These are phyloP conservation scores for Ephydatia muelleri DNA, from an alignment of 37 sponge, comb jelly and placozoan species.

Conservation along the genomic window DNA sequence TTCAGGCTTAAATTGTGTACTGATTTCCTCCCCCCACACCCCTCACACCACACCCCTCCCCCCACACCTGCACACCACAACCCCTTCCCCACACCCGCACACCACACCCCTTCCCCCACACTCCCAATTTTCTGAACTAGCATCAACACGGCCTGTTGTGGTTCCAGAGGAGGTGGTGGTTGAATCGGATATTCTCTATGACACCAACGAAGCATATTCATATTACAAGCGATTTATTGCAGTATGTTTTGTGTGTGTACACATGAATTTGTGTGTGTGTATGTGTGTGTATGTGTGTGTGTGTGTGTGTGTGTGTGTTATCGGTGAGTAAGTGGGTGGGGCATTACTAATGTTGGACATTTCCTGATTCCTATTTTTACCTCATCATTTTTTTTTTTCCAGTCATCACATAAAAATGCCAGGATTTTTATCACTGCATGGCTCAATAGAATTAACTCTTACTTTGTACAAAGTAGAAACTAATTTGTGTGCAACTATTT, in stretches of 20 bases:
- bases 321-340: too few relatives aligned
- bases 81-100: not conserved
- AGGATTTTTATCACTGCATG: too few relatives aligned
- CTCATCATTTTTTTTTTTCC: too few relatives aligned
- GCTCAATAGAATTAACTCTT: too few relatives aligned
- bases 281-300: too few relatives aligned
- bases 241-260: not conserved
- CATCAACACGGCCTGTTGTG: not conserved
- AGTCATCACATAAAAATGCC: too few relatives aligned
- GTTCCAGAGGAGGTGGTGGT: not conserved
- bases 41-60: not conserved
- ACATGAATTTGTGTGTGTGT: too few relatives aligned
- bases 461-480: too few relatives aligned
- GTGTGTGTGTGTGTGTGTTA: too few relatives aligned
- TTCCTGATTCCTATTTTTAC: too few relatives aligned
- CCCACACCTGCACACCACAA: not conserved
- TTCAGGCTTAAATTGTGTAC: not conserved
- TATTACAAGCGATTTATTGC: constrained; percentile 66
- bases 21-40: not conserved
- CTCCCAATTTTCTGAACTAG: not conserved
- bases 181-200: constrained; percentile 45
- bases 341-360: too few relatives aligned
- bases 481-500: too few relatives aligned
- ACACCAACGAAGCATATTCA: constrained; percentile 39
- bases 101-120: not conserved